Conservation (phyloP, 2,113 vertebrate genomes). For the Pipra filicauda region DNA sequence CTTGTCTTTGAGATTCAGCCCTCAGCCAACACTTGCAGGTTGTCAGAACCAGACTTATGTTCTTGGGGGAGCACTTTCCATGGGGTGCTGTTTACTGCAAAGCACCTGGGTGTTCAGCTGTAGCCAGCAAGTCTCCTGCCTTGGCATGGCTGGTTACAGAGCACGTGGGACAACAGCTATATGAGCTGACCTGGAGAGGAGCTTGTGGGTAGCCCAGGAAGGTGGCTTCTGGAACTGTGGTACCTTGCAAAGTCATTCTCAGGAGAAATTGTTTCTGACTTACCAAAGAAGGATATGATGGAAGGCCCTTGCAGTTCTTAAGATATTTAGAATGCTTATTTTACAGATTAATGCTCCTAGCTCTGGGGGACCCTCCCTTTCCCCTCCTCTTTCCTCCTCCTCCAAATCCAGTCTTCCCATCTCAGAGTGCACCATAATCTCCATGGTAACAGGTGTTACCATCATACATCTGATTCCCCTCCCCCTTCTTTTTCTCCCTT, state of each 20-base stretch:
- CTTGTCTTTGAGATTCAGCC: not conserved
- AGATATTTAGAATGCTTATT: constrained; percentile 46
- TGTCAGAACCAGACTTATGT: not conserved
- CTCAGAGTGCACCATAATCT: constrained; percentile 45
- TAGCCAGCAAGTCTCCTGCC: not conserved
- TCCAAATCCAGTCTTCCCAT: constrained; percentile 45
- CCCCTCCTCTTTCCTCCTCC: constrained; percentile 4
- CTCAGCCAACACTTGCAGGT: not conserved
- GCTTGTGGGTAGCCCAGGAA: not conserved
- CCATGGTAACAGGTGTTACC: constrained; percentile 61
- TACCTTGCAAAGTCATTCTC: not conserved
- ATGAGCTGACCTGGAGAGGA: not conserved
- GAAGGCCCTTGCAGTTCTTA: not conserved
- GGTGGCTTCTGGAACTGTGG: not conserved
- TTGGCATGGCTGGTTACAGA: not conserved
- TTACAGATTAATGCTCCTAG: constrained; percentile 59
- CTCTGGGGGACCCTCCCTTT: constrained; percentile 27
- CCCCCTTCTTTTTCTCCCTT: not conserved
- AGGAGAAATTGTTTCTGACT: not conserved
- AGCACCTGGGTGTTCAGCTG: not conserved
- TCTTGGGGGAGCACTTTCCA: not conserved
- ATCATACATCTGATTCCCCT: not conserved
- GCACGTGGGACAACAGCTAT: accelerated
- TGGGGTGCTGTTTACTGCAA: not conserved
- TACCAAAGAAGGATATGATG: not conserved